phyloP scores from a whole-genome alignment of 2,113 vertebrate species.

The Eurypyga helias region DNA sequence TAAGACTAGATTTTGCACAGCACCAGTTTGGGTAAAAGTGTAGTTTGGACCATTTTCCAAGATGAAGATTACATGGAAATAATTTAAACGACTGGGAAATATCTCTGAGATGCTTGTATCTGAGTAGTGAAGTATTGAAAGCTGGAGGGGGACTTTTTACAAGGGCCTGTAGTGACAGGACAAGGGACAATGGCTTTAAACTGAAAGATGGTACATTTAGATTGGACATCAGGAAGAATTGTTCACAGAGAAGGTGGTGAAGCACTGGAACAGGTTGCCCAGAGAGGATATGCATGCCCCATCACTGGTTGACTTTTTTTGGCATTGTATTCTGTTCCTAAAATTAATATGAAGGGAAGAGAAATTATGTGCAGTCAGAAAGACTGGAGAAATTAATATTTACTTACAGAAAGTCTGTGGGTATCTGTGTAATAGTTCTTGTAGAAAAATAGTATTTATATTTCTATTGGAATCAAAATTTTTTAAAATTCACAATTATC shows the following conservation, averaged over 20 bases:
- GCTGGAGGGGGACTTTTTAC: no score
- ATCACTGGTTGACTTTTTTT: no score
- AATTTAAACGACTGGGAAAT: not conserved
- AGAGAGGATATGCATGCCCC: no score
- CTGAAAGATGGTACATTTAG: no score
- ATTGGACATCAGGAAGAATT: no score
- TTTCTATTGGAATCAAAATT: not conserved
- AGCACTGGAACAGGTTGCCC: no score
- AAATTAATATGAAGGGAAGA: constrained; percentile 55
- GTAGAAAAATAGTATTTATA: not conserved
- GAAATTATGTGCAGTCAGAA: not conserved
- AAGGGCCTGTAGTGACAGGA: no score
- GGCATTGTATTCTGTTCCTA: no score
- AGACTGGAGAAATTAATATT: not conserved
- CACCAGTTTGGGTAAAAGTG: not conserved
- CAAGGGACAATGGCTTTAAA: no score
- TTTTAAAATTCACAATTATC: not conserved
- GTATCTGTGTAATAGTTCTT: not conserved
- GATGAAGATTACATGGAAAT: not conserved
- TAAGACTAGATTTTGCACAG: not conserved
- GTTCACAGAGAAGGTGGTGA: no score
- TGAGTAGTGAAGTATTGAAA: not conserved
- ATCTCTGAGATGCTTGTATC: not conserved
- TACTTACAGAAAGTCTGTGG: not conserved
- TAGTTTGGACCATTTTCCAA: not conserved